Conservation (phyloP, 2,888 invertebrate genomes). For the Drosophila pseudotakahashii region DNA sequence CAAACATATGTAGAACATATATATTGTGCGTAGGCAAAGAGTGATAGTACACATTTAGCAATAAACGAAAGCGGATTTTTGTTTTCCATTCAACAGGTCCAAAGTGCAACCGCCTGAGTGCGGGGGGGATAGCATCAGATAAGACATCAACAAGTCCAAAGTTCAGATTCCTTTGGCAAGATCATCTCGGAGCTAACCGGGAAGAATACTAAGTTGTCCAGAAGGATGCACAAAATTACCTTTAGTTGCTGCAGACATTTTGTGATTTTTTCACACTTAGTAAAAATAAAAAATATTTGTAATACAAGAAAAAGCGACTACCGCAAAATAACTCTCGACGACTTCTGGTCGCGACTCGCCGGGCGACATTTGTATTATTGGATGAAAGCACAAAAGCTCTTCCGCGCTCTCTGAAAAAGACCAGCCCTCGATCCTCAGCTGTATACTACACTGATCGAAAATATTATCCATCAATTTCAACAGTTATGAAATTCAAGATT, state of each 20-base stretch:
- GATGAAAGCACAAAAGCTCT: conserved; percentile 46
- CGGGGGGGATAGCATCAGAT: conserved; percentile 48
- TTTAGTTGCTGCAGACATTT: conserved; percentile 82
- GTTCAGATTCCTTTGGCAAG: conserved; percentile 50
- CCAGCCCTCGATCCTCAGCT: conserved; percentile 45
- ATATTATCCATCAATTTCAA: background rate
- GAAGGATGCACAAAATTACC: conserved; percentile 48
- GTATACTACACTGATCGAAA: conserved; percentile 36
- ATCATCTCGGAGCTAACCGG: background rate
- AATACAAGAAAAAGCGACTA: conserved; percentile 2
- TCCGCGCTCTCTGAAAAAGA: conserved; percentile 5
- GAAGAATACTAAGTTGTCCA: background rate
- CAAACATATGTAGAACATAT: background rate
- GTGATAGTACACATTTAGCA: conserved; percentile 42
- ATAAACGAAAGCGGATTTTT: conserved; percentile 15
- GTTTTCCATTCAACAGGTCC: conserved; percentile 43
- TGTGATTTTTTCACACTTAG: conserved; percentile 25
- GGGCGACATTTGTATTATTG: conserved; percentile 52
- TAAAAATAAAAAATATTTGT: conserved; percentile 3
- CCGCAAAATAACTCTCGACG: conserved; percentile 13
- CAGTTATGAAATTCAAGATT: background rate
- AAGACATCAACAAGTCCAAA: conserved; percentile 68
- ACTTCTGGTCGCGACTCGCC: conserved; percentile 14
- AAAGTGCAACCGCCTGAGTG: conserved; percentile 41
- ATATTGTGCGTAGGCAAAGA: conserved; percentile 12